Evolutionary conservation across 2,797 vertebrate genomes (phyloP).

Genomic region (Diceros bicornis): DNA sequence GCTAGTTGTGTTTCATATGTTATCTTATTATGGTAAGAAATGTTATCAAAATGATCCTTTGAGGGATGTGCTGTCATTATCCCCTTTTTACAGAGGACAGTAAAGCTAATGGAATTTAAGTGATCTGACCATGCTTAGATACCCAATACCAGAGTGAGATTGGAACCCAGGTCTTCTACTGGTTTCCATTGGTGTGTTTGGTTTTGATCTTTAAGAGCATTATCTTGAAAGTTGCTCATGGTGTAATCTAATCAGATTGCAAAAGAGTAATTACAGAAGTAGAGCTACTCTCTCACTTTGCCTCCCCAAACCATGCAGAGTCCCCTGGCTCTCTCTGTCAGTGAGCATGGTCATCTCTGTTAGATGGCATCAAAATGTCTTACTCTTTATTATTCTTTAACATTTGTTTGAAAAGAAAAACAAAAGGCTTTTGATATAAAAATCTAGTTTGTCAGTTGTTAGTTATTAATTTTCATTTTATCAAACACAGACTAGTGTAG

Average conservation of each 20-base stretch:
- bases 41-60: neutral
- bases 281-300: neutral
- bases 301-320: neutral
- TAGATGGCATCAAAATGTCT: neutral
- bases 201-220: neutral
- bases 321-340: neutral
- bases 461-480: constrained; percentile 51
- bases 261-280: neutral
- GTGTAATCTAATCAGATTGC: neutral
- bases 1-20: neutral
- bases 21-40: neutral
- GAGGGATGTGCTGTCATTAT: neutral
- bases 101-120: neutral
- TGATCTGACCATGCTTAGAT: neutral
- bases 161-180: neutral
- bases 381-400: neutral
- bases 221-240: neutral
- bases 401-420: neutral
- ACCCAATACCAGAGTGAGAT: neutral
- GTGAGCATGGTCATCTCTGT: accelerated
- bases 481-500: neutral
- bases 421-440: neutral
- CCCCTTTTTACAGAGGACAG: neutral
- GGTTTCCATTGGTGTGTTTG: neutral
- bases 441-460: neutral